A percentile compares a stretch with the other conserved stretches of the same genome.
phyloP scores from a whole-genome alignment of 2,113 vertebrate species.

The Saccopteryx bilineata region DNA sequence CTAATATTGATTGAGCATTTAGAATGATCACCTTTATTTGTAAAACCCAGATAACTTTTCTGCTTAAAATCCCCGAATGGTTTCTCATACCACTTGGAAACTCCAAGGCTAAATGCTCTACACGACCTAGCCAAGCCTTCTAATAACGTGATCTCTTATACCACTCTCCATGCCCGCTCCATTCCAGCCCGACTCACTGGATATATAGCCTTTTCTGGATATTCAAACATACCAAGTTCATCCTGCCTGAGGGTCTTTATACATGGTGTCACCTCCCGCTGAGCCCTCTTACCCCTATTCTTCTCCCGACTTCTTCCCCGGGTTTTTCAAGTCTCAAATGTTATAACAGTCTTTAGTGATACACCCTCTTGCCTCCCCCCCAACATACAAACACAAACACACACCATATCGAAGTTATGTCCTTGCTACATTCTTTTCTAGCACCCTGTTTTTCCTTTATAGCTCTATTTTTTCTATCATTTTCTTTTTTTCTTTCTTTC shows the following conservation, averaged over 20 bases:
- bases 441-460: background rate
- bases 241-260: background rate
- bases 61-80: background rate
- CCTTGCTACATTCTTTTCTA: background rate
- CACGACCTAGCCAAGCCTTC: no score
- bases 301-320: background rate
- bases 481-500: background rate
- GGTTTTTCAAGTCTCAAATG: background rate
- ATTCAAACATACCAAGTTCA: background rate
- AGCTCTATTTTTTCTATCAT: background rate
- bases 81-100: background rate
- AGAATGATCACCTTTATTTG: background rate
- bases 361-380: background rate
- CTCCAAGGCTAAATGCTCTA: background rate
- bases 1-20: background rate
- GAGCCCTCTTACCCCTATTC: background rate
- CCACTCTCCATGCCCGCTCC: no score
- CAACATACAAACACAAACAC: background rate
- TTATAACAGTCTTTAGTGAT: background rate
- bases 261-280: background rate
- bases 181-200: no score
- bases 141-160: background rate
- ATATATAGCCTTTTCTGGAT: background rate
- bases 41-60: background rate
- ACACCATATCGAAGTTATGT: background rate